Evolutionary conservation across 2,113 vertebrate genomes (phyloP), one percentile per base, ranked within the genome.

Genomic region (Takifugu bimaculatus): DNA sequence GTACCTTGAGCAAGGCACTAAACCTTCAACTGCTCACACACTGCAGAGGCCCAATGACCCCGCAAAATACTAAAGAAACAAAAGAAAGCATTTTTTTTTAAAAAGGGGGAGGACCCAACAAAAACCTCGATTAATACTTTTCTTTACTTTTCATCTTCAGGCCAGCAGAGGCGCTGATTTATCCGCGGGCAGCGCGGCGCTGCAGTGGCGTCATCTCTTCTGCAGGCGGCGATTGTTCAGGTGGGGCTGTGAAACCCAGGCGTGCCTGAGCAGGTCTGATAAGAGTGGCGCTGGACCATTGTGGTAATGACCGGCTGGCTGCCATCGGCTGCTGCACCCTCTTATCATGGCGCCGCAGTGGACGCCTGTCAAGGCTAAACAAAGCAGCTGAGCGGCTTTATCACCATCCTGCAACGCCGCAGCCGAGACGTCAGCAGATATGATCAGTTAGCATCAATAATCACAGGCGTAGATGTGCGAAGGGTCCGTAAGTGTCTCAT

Each of bases 281-380:
- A 57, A 14, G 51, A 35, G 20, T 20, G 20, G 20, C 48, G 12
- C 53, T n/a, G 48, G 26, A 6, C 20, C 1, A 20, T 26, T n/a
- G 4, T 14, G 29, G 2, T 14, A 11, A 13, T 3, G 13, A 5
- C 26, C 6, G 28, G 26, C 26, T n/a, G 25, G 28, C 14, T 54
- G 68, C 72, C 60, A 26, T 65, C 70, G 70, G 29, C 65, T 62
- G 74, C 66, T 62, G 62, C 54, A 45, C 73, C 48, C 61, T 11
- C 81, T 88, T 88, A 88, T 88, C 87, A 63, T 55, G 3, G 29
- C 12, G 59, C 42, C 72, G 83, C 87, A 88, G 87, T n/a, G 66
- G 70, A 57, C 59, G 11, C 74, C n/a, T 47, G 7, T 64, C 49
- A 60, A 60, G 57, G 58, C 44, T 35, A 42, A 44, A 69, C 67